phyloP scores from a whole-genome alignment of 2,797 vertebrate genomes.

The Uromys caudimaculatus region DNA sequence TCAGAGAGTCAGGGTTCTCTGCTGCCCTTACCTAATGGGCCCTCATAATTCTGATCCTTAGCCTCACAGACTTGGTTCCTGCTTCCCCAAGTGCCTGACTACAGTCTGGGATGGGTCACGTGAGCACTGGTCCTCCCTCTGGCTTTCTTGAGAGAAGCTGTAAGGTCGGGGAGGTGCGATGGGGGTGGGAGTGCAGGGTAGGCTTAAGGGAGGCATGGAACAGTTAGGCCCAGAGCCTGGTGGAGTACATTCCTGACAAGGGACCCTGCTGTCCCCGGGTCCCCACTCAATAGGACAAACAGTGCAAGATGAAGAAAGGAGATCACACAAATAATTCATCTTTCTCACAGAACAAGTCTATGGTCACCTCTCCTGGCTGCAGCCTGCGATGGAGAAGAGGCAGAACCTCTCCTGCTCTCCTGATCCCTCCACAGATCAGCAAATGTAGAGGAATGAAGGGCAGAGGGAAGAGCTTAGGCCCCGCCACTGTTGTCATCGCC shows the following conservation, averaged over 20 bases:
- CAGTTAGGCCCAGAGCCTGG: background rate
- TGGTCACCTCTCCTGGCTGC: background rate
- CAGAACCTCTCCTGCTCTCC: background rate
- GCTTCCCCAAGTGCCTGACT: background rate
- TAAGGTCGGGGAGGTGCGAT: background rate
- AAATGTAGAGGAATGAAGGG: background rate
- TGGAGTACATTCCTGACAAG: background rate
- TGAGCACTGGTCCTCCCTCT: background rate
- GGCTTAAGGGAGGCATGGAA: too few relatives aligned
- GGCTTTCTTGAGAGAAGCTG: background rate
- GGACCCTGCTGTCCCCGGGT: background rate
- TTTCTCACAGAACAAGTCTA: background rate
- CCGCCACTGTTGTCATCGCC: background rate
- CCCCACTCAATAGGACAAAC: background rate
- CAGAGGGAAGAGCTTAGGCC: background rate
- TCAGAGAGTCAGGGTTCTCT: background rate
- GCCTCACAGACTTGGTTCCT: background rate
- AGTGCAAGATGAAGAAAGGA: background rate
- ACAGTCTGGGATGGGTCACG: background rate
- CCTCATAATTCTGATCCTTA: background rate
- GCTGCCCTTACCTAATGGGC: background rate
- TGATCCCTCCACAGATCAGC: too few relatives aligned
- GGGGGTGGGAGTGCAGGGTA: background rate
- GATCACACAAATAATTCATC: background rate
- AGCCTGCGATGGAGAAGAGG: background rate